These are phyloP conservation scores for Thymelicus sylvestris DNA, from an alignment of 2,888 invertebrate species.

Conservation along the genomic window DNA sequence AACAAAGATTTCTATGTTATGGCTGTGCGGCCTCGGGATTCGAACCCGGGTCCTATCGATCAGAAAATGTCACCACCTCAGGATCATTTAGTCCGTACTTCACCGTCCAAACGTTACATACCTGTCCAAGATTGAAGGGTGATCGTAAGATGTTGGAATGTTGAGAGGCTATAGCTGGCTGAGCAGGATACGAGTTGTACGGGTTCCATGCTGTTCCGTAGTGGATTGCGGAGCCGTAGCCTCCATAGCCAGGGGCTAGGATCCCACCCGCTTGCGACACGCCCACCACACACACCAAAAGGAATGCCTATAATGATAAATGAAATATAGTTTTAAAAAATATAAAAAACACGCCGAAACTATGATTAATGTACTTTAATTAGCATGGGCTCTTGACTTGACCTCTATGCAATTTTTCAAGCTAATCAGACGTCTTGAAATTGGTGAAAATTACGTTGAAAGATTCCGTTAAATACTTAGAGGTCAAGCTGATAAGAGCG, in stretches of 20 bases:
- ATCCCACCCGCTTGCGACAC: slow-evolving; percentile 61
- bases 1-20: too few relatives aligned
- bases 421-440: too few relatives aligned
- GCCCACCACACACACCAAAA: slow-evolving; percentile 61
- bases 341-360: too few relatives aligned
- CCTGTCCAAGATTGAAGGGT: slow-evolving; percentile 88
- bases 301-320: slow-evolving; percentile 53
- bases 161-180: slow-evolving; percentile 82
- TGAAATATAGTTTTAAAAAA: too few relatives aligned
- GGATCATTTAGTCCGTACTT: too few relatives aligned
- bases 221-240: slow-evolving; percentile 43
- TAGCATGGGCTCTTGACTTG: too few relatives aligned
- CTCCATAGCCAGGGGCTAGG: slow-evolving; percentile 61
- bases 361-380: too few relatives aligned
- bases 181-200: slow-evolving; percentile 73
- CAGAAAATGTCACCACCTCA: too few relatives aligned
- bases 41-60: neutral
- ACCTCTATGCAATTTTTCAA: too few relatives aligned
- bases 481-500: too few relatives aligned
- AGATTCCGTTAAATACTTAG: too few relatives aligned
- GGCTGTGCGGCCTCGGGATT: neutral
- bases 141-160: slow-evolving; percentile 86
- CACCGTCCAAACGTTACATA: slow-evolving; percentile 47
- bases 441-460: too few relatives aligned
- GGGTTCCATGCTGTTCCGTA: slow-evolving; percentile 71